Evolutionary conservation across 2,797 vertebrate species (phyloP).

Genomic region (Acropternis orthonyx): DNA sequence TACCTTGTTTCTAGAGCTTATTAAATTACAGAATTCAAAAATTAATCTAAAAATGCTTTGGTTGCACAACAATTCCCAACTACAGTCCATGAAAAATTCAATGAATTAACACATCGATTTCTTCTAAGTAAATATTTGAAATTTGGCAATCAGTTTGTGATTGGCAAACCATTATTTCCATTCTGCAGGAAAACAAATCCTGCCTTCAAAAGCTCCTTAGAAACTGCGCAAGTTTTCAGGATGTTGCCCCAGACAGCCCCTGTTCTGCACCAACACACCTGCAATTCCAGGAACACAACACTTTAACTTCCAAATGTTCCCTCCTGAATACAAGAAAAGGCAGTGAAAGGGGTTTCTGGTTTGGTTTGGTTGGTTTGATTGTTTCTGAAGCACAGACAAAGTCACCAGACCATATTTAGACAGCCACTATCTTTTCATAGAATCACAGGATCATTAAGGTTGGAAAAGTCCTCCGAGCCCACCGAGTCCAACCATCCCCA

Average conservation of each 20-base stretch:
- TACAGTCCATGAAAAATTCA: background rate
- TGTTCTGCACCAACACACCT: background rate
- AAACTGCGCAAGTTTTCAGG: background rate
- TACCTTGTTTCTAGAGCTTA: background rate
- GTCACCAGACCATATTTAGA: background rate
- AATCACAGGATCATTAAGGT: background rate
- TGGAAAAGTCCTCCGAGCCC: background rate
- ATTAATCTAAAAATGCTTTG: background rate
- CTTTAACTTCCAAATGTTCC: background rate
- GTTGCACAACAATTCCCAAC: background rate
- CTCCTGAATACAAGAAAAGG: background rate
- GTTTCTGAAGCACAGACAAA: background rate
- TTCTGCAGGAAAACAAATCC: background rate
- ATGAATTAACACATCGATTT: background rate
- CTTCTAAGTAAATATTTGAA: background rate
- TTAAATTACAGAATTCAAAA: background rate
- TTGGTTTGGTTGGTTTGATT: rapidly evolving
- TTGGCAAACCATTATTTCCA: background rate
- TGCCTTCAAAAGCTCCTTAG: background rate
- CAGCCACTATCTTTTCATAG: background rate
- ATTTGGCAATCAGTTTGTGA: background rate
- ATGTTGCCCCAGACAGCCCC: background rate
- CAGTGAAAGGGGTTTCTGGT: background rate
- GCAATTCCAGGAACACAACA: rapidly evolving
- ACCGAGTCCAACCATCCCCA: background rate